phyloP scores from a whole-genome alignment of 2,888 invertebrate genomes.

The Pterostichus niger region DNA sequence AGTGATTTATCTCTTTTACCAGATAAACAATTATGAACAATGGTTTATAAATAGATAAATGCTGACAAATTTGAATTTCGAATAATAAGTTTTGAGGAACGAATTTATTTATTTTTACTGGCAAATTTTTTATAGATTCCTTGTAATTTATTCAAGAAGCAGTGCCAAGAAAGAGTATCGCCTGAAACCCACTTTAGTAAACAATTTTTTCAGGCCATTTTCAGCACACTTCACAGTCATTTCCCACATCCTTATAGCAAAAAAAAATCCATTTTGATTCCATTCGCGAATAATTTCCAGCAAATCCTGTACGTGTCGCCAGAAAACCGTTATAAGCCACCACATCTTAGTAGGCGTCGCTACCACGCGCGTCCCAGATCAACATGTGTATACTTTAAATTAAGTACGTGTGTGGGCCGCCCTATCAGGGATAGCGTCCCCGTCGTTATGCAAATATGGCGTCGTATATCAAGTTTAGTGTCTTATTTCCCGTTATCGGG shows the following conservation, averaged over 20 bases:
- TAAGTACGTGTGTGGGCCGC: conserved; percentile 63
- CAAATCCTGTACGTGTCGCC: background rate
- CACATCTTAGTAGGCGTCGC: conserved; percentile 21
- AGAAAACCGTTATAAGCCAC: conserved; percentile 4
- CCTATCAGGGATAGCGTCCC: conserved; percentile 24
- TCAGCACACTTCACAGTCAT: conserved; percentile 4
- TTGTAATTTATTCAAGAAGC: background rate
- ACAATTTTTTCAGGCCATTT: conserved; percentile 42
- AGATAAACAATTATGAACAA: no score
- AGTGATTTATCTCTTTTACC: no score
- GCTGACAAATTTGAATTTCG: no score
- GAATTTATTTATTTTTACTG: no score
- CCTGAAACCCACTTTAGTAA: background rate
- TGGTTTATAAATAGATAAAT: no score
- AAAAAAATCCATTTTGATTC: conserved; percentile 23
- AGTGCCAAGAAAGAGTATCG: background rate
- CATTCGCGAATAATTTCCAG: conserved; percentile 36
- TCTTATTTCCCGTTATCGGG: conserved; percentile 73
- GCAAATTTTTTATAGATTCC: background rate
- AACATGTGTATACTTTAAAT: conserved; percentile 66
- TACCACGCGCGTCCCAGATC: conserved; percentile 20
- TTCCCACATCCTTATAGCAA: conserved; percentile 10
- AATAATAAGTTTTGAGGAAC: no score
- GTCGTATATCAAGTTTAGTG: conserved; percentile 75
- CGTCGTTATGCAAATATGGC: conserved; percentile 64